A percentile compares a stretch with the other conserved stretches of the same genome.
Conservation (phyloP, 2,888 invertebrate species). For the Limenitis camilla region DNA sequence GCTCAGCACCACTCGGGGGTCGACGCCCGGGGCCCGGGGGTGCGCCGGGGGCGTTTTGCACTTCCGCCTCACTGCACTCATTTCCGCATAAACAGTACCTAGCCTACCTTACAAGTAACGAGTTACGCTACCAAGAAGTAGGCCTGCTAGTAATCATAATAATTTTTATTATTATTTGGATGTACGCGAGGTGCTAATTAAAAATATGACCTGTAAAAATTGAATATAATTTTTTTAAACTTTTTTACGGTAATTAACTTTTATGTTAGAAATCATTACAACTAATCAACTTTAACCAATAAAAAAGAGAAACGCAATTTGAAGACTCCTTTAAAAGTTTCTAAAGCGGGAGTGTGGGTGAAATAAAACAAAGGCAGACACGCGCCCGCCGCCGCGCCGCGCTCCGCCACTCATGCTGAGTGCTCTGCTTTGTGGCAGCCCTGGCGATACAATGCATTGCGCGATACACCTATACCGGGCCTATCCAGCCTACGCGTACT, state of each 20-base stretch:
- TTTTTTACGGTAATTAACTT: too few species aligned
- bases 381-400: constrained; percentile 53
- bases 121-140: constrained; percentile 51
- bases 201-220: too few species aligned
- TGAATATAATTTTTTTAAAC: too few species aligned
- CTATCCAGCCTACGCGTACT: constrained; percentile 25
- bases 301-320: constrained; percentile 63
- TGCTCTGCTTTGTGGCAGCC: constrained; percentile 69
- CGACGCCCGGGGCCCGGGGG: constrained; percentile 60
- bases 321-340: constrained; percentile 65
- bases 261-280: background rate
- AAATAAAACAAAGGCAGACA: constrained; percentile 69
- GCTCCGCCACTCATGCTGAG: constrained; percentile 56
- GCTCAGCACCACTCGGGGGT: constrained; percentile 43
- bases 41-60: constrained; percentile 59
- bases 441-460: constrained; percentile 62
- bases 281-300: constrained; percentile 54
- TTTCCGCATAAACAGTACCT: constrained; percentile 68
- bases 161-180: constrained; percentile 19
- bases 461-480: constrained; percentile 29
- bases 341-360: constrained; percentile 65
- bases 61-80: constrained; percentile 70
- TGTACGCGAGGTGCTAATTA: constrained; percentile 5
- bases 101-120: constrained; percentile 50
- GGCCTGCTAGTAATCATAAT: constrained; percentile 32